phyloP scores from a whole-genome alignment of 23 tunicate genomes.

The Botrylloides violaceus region DNA sequence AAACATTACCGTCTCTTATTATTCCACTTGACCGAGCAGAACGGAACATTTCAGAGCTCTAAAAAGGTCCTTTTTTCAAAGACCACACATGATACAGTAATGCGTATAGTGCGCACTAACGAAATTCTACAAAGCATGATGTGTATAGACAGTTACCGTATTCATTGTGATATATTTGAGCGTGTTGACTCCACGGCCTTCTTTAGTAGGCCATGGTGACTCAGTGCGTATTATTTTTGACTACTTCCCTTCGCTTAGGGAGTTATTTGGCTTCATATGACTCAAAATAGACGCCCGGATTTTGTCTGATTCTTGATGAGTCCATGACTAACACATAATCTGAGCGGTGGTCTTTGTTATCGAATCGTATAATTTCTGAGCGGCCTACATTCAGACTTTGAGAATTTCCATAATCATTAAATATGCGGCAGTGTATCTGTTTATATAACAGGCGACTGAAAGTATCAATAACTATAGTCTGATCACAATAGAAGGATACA shows the following conservation, averaged over 20 bases:
- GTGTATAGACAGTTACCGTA: too few relatives aligned
- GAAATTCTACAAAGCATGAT: not conserved
- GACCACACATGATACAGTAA: not conserved
- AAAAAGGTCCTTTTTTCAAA: not conserved
- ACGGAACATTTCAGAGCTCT: not conserved
- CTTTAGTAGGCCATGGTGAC: too few relatives aligned
- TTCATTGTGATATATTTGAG: too few relatives aligned
- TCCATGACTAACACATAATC: not conserved
- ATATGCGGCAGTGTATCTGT: too few relatives aligned
- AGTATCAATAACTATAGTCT: too few relatives aligned
- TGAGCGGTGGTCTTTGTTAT: not conserved
- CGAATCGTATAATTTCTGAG: not conserved
- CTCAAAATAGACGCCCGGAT: not conserved
- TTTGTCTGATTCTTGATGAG: not conserved
- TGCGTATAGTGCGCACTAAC: not conserved
- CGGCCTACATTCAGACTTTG: too few relatives aligned
- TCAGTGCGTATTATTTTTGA: not conserved
- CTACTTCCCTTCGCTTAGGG: not conserved
- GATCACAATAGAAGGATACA: too few relatives aligned
- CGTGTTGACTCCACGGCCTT: too few relatives aligned
- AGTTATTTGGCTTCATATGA: not conserved
- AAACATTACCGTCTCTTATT: not conserved
- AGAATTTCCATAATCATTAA: too few relatives aligned
- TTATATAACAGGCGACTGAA: too few relatives aligned
- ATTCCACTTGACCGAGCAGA: not conserved